Evolutionary conservation across 2,797 vertebrate species (phyloP), one percentile per base, ranked within the genome.

Genomic region (Myripristis murdjan): DNA sequence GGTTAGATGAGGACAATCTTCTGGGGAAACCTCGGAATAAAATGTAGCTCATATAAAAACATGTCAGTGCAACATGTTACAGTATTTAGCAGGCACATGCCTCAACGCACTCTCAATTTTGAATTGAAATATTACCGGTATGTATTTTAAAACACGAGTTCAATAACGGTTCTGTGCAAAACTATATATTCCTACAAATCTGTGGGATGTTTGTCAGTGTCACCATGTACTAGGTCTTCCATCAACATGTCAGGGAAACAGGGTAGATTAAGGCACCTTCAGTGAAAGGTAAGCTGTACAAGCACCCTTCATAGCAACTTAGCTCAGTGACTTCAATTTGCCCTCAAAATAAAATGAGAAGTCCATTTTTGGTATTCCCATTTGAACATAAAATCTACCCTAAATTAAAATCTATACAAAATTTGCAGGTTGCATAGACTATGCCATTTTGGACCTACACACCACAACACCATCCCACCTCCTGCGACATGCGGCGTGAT

Each of bases 351-450:
- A 63, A 73, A 66, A 54, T 0, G 57, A 18, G 39, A 44, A 28
- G 15, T 8, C 16, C 0, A 47, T 49, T 53, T 64, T 60, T 35
- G 11, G 11, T 56, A 35, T 70, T 58, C 26, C 18, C 12, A 22
- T 35, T 41, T 14, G 1, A 74, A 53, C 53, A 77, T 52, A 67
- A 71, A 66, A 71, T 52, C 16, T 53, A 56, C 35, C 48, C 70
- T 41, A 52, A 52, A n/a, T n/a, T 52, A 67, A 71, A 66, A 71
- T 52, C 16, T 53, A 56, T 28, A 48, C 70, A 52, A 39, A 31
- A 57, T 70, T 4, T 74, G 28, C 64, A 75, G 18, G 60, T 37
- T 48, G 46, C 46, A 67, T 63, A 63, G 67, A 68, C 7, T 1
- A 41, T 47, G 53, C 70, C 56, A 33, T 48, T 69, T 16, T 41